Conservation (phyloP, 1,140 invertebrate genomes). For the Metaphire vulgaris region DNA sequence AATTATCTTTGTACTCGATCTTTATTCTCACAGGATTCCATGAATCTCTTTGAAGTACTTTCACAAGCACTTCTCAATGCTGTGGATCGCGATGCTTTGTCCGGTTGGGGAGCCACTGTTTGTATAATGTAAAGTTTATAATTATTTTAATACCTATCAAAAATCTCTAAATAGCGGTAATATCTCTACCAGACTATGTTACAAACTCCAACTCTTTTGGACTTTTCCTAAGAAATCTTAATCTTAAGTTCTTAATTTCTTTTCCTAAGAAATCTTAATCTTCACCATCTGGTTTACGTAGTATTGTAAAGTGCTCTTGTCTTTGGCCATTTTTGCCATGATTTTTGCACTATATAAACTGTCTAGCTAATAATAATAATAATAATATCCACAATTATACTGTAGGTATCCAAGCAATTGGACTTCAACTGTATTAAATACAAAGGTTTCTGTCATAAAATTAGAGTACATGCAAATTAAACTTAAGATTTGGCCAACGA, state of each 20-base stretch:
- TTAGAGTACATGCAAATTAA: not conserved
- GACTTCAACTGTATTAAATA: not conserved
- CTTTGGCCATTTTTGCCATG: too few species aligned
- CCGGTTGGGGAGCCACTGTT: slow-evolving; percentile 96
- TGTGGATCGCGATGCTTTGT: slow-evolving; percentile 89
- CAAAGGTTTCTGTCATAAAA: not conserved
- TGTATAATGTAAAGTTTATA: slow-evolving; percentile 69
- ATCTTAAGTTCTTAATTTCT: not conserved
- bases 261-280: not conserved
- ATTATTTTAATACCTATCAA: not conserved
- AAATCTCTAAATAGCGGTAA: not conserved
- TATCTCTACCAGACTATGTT: not conserved
- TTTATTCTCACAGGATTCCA: slow-evolving; percentile 59
- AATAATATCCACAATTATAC: not conserved
- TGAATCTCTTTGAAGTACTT: slow-evolving; percentile 93
- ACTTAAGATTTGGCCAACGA: not conserved
- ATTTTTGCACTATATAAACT: too few species aligned
- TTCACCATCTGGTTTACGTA: not conserved
- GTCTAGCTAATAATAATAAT: too few species aligned
- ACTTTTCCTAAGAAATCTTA: not conserved
- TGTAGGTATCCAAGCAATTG: not conserved
- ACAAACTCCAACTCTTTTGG: too few species aligned
- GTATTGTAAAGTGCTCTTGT: not conserved
- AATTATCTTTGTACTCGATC: not conserved
- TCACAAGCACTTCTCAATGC: slow-evolving; percentile 92